phyloP scores from a whole-genome alignment of 2,797 vertebrate species.

The Lophura swinhoii region DNA sequence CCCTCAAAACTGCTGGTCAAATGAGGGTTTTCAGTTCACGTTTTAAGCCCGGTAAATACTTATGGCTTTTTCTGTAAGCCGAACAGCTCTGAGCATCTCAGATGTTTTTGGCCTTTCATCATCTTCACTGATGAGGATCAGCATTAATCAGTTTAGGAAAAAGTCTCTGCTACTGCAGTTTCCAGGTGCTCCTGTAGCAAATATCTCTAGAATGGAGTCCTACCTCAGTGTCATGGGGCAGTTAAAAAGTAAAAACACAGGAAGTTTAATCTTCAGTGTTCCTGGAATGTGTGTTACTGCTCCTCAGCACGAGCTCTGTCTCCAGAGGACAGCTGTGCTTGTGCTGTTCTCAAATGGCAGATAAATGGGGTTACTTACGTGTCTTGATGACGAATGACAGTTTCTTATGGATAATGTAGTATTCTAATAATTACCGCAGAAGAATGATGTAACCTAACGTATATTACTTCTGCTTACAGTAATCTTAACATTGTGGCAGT shows the following conservation, averaged over 20 bases:
- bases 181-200: not conserved
- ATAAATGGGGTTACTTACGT: constrained; percentile 28
- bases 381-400: constrained; percentile 46
- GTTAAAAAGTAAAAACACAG: not conserved
- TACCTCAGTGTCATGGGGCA: rapidly evolving
- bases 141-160: constrained; percentile 40
- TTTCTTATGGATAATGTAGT: constrained; percentile 62
- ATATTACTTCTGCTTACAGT: constrained; percentile 62
- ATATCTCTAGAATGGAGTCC: not conserved
- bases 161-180: not conserved
- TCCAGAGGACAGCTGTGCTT: constrained; percentile 31
- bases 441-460: constrained; percentile 60
- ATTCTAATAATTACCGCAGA: constrained; percentile 67
- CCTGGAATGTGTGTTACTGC: not conserved
- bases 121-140: constrained; percentile 16
- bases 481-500: constrained; percentile 22
- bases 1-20: not conserved
- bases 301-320: not conserved
- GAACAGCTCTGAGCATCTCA: constrained; percentile 16
- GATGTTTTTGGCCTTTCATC: constrained; percentile 51
- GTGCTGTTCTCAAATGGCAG: constrained; percentile 31
- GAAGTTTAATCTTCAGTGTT: not conserved
- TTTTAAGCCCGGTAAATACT: constrained; percentile 20
- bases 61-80: not conserved
- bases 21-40: not conserved